Evolutionary conservation across 2,113 vertebrate genomes (phyloP).

Genomic region (Pogona vitticeps): DNA sequence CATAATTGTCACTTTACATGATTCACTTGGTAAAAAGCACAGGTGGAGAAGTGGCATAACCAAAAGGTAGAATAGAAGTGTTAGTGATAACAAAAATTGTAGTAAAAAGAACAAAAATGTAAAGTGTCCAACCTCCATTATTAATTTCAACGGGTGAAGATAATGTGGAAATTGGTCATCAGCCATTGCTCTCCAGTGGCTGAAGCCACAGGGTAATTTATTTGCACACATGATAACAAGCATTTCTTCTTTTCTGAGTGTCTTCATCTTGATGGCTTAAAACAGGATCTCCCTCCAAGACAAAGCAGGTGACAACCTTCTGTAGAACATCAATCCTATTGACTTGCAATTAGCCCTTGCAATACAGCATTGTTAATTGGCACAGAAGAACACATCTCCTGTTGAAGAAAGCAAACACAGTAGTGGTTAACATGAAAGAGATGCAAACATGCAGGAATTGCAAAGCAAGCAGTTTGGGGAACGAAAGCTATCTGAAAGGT

Average conservation of each 20-base stretch:
- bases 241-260: background rate
- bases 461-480: conserved; percentile 21
- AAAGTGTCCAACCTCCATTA: no score
- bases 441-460: conserved; percentile 16
- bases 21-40: no score
- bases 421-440: conserved; percentile 32
- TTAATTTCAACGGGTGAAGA: no score
- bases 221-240: no score
- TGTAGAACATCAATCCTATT: background rate
- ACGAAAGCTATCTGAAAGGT: conserved; percentile 17
- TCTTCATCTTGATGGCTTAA: background rate
- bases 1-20: no score
- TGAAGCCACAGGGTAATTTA: no score
- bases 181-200: no score
- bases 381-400: background rate
- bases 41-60: no score
- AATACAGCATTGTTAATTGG: background rate
- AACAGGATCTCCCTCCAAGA: background rate
- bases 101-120: no score
- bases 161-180: no score
- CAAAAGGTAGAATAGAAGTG: no score
- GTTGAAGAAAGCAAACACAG: background rate
- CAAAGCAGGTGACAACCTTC: background rate
- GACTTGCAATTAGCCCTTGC: background rate
- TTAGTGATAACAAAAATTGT: no score